Evolutionary conservation across 2,888 invertebrate species (phyloP).

Genomic region (Erebia ligea): DNA sequence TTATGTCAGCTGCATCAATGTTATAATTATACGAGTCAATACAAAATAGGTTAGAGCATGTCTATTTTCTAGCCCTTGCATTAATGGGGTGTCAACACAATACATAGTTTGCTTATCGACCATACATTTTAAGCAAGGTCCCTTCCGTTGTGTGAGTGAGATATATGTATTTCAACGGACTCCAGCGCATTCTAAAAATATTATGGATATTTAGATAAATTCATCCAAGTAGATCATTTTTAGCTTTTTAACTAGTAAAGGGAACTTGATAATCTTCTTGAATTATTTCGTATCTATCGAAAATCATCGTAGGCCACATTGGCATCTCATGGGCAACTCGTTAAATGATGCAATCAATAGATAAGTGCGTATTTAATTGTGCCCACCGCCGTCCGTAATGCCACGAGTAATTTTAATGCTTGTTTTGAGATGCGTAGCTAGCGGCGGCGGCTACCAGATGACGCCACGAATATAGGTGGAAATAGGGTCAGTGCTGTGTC

Average conservation of each 20-base stretch:
- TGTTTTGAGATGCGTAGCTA: conserved; percentile 66
- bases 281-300: conserved; percentile 16
- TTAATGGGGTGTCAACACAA: neutral
- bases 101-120: conserved; percentile 26
- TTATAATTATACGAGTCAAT: neutral
- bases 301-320: conserved; percentile 27
- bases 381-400: conserved; percentile 50
- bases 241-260: neutral
- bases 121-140: neutral
- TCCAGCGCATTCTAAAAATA: too few species aligned
- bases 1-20: conserved; percentile 14
- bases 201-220: neutral
- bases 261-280: neutral
- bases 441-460: conserved; percentile 75
- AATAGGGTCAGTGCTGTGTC: conserved; percentile 78
- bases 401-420: conserved; percentile 51
- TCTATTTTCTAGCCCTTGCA: neutral
- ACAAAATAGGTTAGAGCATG: neutral
- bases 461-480: conserved; percentile 73
- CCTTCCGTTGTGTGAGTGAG: neutral
- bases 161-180: too few species aligned
- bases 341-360: conserved; percentile 57
- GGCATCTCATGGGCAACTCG: conserved; percentile 40
- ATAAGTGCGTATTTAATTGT: conserved; percentile 56
- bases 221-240: neutral